Percentiles rank a stretch among this genome's conserved stretches.
Conservation (phyloP, 1,140 invertebrate genomes). For the Glossosoma conforme region DNA sequence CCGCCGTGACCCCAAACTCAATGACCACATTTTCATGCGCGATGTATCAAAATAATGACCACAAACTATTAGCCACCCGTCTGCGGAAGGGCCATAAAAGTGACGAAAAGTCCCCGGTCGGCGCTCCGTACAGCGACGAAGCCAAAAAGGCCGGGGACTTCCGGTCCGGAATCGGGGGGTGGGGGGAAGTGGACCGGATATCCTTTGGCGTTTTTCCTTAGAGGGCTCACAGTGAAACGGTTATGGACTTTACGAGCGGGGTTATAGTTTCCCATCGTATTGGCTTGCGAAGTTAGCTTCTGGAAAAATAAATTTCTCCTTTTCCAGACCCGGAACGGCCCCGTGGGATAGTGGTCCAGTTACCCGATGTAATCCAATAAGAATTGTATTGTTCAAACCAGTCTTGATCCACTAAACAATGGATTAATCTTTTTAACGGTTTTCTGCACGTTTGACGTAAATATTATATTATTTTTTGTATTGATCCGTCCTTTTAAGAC, state of each 20-base stretch:
- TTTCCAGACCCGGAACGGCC: too few species aligned
- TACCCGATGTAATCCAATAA: too few species aligned
- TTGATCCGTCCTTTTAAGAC: too few species aligned
- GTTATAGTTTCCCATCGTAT: conserved; percentile 6
- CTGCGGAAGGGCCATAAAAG: conserved; percentile 6
- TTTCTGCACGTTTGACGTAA: too few species aligned
- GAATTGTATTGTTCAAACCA: too few species aligned
- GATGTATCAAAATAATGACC: conserved; percentile 28
- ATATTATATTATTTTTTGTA: too few species aligned
- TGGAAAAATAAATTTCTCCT: neutral
- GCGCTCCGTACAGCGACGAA: neutral
- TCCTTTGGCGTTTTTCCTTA: conserved; percentile 16
- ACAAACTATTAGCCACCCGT: conserved; percentile 16
- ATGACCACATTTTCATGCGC: conserved; percentile 15
- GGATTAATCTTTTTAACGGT: too few species aligned
- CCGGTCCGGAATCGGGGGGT: too few species aligned
- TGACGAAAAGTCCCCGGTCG: neutral
- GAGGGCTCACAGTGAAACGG: conserved; percentile 7
- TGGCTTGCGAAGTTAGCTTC: neutral
- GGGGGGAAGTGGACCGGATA: too few species aligned
- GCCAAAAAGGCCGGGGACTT: conserved; percentile 1
- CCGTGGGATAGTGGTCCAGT: too few species aligned
- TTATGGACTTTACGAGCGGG: conserved; percentile 12
- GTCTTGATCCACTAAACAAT: too few species aligned
- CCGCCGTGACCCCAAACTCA: conserved; percentile 1